phyloP scores from a whole-genome alignment of 2,797 vertebrate species.

The Danio aesculapii region DNA sequence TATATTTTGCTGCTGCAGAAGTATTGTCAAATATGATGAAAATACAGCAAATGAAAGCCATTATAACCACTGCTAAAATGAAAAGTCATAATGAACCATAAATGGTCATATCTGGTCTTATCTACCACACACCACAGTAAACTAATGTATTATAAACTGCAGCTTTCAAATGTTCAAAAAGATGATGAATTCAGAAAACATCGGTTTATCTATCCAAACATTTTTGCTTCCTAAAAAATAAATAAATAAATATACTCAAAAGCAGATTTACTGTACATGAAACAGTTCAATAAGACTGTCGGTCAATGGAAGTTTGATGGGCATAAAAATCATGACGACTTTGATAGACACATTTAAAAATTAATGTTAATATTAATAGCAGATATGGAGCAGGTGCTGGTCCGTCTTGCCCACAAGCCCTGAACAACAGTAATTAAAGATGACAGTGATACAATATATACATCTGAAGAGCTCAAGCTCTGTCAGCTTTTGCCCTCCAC shows the following conservation, averaged over 20 bases:
- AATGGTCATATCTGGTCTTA: neutral
- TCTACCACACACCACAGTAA: neutral
- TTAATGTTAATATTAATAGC: neutral
- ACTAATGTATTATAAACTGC: too few relatives aligned
- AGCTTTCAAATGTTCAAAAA: neutral
- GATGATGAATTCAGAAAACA: neutral
- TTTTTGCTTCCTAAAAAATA: neutral
- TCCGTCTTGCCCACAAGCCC: constrained; percentile 1
- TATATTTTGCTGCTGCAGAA: neutral
- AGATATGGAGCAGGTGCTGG: constrained; percentile 24
- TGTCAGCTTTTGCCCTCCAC: neutral
- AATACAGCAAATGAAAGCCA: neutral
- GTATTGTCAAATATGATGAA: neutral
- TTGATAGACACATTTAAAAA: neutral
- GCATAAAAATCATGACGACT: neutral
- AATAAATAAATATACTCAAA: too few relatives aligned
- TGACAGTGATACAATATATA: neutral
- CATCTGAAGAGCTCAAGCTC: neutral
- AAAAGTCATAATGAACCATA: neutral
- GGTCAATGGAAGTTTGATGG: neutral
- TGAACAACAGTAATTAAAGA: neutral
- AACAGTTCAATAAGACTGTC: neutral
- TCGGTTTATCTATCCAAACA: neutral
- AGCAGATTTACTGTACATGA: neutral
- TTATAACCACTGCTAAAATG: neutral